Conservation (phyloP, 2,888 invertebrate species). For the Brachynemurus nebulosus region DNA sequence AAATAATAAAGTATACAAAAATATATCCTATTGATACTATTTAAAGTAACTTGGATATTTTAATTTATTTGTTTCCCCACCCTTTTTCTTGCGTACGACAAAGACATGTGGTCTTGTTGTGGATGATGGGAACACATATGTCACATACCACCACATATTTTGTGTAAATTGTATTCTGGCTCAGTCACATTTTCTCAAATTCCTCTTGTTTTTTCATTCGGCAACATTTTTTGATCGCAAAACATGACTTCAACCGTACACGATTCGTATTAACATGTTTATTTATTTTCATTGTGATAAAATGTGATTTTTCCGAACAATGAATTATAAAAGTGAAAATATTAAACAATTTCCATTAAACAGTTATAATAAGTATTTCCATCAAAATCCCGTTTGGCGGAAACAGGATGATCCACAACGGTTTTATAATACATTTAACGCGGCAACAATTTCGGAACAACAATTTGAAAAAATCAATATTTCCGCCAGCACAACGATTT, state of each 20-base stretch:
- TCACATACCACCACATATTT: not conserved
- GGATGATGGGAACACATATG: not conserved
- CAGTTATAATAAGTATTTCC: too few species aligned
- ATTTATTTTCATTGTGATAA: too few species aligned
- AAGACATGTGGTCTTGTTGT: not conserved
- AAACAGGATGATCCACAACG: too few species aligned
- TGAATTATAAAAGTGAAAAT: too few species aligned
- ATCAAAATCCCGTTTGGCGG: too few species aligned
- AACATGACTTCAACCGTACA: not conserved
- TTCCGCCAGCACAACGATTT: too few species aligned
- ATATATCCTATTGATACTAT: too few species aligned
- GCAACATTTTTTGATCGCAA: not conserved
- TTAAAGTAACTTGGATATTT: too few species aligned
- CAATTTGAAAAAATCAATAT: constrained; percentile 1
- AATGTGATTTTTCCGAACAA: too few species aligned
- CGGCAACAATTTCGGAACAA: constrained; percentile 1
- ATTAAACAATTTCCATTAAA: too few species aligned
- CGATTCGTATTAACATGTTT: too few species aligned
- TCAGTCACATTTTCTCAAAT: not conserved
- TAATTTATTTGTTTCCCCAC: not conserved
- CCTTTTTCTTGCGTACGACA: not conserved
- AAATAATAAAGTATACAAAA: too few species aligned
- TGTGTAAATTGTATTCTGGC: not conserved
- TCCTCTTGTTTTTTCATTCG: not conserved
- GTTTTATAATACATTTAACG: not conserved